Conservation (phyloP, 1,140 invertebrate species). For the Panagrolaimus sp. region DNA sequence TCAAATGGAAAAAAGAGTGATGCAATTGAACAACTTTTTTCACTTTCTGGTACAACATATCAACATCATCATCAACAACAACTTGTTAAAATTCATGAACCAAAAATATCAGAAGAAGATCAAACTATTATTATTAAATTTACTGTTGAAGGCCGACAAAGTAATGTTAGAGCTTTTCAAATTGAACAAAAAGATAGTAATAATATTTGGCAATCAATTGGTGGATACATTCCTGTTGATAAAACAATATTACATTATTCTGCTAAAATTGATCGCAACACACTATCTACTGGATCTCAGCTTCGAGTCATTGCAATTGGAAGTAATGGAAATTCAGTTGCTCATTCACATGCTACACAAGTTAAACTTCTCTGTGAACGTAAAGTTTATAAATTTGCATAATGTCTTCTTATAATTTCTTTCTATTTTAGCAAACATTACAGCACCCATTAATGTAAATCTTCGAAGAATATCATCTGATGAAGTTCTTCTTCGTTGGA, state of each 20-base stretch:
- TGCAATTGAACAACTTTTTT: background rate
- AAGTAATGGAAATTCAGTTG: conserved; percentile 30
- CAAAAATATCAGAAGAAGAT: background rate
- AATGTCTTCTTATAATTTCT: background rate
- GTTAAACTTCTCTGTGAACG: conserved; percentile 24
- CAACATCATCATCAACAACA: no score
- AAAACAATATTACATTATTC: background rate
- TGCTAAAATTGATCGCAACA: background rate
- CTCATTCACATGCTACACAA: conserved; percentile 19
- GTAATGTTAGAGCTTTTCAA: background rate
- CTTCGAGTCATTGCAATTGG: conserved; percentile 37
- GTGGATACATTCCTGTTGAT: background rate
- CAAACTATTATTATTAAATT: background rate
- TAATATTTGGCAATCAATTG: conserved; percentile 5
- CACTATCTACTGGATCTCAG: background rate
- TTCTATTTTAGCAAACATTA: conserved; percentile 29
- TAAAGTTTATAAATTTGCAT: conserved; percentile 16
- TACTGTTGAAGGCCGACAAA: background rate
- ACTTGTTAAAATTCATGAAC: background rate
- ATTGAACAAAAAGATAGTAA: conserved; percentile 2
- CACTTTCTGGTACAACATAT: background rate
- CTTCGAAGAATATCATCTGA: conserved; percentile 10
- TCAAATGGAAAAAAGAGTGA: conserved; percentile 17
- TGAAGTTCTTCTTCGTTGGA: conserved; percentile 33
- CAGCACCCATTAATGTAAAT: conserved; percentile 27